Evolutionary conservation across 2,888 invertebrate genomes (phyloP).

Genomic region (Clivina fossor): DNA sequence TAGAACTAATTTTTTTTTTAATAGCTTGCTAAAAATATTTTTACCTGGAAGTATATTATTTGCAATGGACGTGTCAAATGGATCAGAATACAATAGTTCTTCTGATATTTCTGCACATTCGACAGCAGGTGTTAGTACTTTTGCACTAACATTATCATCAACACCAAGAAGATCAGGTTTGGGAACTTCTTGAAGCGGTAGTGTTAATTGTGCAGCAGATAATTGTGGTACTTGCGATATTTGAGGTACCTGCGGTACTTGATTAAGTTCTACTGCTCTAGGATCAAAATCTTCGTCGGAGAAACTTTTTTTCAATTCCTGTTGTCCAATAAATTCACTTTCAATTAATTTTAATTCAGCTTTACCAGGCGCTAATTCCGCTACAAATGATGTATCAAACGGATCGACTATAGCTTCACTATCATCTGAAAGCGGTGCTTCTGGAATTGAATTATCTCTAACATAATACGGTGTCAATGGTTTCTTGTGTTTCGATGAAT

Average conservation of each 20-base stretch:
- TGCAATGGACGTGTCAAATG: constrained; percentile 87
- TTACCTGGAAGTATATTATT: constrained; percentile 67
- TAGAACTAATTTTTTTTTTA: no score
- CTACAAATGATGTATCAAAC: constrained; percentile 66
- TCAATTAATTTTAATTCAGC: constrained; percentile 61
- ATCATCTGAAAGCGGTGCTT: constrained; percentile 55
- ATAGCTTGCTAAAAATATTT: no score
- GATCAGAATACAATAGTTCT: constrained; percentile 64
- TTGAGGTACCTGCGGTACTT: constrained; percentile 44
- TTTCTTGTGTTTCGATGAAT: constrained; percentile 61
- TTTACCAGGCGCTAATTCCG: constrained; percentile 57
- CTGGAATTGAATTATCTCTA: constrained; percentile 62
- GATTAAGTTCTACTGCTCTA: constrained; percentile 52
- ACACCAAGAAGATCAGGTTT: constrained; percentile 54
- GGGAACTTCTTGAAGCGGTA: constrained; percentile 39
- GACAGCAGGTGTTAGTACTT: constrained; percentile 68
- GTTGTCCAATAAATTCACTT: constrained; percentile 53
- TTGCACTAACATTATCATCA: constrained; percentile 64
- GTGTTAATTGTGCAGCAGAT: constrained; percentile 26
- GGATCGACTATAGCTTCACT: constrained; percentile 59
- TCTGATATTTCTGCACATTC: constrained; percentile 50
- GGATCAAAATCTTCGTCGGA: constrained; percentile 68
- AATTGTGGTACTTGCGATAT: constrained; percentile 44
- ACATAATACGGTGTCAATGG: constrained; percentile 83
- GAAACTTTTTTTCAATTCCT: constrained; percentile 58